Percentiles rank a stretch among this genome's conserved stretches.
phyloP scores from a whole-genome alignment of 2,797 vertebrate genomes.

The Prunella strophiata region DNA sequence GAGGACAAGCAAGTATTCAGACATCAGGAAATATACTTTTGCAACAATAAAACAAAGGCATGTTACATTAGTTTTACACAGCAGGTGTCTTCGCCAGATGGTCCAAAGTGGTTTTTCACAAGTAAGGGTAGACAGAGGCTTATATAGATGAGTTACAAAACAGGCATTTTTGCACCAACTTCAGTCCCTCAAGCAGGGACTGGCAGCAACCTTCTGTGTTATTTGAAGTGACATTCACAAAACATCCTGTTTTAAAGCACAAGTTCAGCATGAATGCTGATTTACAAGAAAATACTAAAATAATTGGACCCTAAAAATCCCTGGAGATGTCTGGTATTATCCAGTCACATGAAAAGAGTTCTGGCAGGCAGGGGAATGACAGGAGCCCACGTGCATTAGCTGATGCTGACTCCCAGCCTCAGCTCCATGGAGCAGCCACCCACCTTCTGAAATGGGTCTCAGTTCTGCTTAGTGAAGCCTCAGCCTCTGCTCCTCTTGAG shows the following conservation, averaged over 20 bases:
- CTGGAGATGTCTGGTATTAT: background rate
- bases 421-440: background rate
- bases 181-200: background rate
- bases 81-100: background rate
- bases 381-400: background rate
- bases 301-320: background rate
- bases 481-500: background rate
- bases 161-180: background rate
- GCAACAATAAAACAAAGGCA: background rate
- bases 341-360: background rate
- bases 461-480: background rate
- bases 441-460: background rate
- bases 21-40: background rate
- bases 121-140: background rate
- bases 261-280: background rate
- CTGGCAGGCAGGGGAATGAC: background rate
- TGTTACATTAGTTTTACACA: background rate
- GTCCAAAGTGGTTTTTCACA: background rate
- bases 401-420: background rate
- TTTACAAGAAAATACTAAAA: background rate
- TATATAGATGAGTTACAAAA: background rate
- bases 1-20: background rate
- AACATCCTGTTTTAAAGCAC: background rate
- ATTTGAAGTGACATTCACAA: background rate
- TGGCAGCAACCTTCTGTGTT: background rate